Percentiles rank a stretch among this genome's conserved stretches.
Conservation (phyloP, 2,797 vertebrate species). For the Ctenopoma kingsleyae region DNA sequence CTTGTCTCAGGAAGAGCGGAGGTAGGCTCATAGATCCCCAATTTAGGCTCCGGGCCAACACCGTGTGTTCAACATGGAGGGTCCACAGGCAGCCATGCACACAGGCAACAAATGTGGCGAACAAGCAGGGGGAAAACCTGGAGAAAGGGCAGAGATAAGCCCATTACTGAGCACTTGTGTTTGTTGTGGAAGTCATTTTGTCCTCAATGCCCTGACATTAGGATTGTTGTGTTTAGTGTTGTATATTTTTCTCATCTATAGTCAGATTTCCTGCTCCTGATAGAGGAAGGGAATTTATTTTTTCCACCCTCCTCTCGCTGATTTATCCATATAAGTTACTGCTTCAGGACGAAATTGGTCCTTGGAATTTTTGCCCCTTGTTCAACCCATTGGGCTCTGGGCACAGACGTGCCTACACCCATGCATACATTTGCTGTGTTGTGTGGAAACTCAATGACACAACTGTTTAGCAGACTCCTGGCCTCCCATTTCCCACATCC, state of each 20-base stretch:
- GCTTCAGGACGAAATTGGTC: conserved; percentile 36
- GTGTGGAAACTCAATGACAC: conserved; percentile 81
- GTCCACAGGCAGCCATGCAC: conserved; percentile 61
- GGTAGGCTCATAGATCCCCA: conserved; percentile 77
- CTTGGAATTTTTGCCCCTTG: conserved; percentile 49
- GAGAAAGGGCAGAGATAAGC: conserved; percentile 52
- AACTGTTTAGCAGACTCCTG: conserved; percentile 78
- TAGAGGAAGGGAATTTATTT: conserved; percentile 22
- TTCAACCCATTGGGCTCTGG: conserved; percentile 54
- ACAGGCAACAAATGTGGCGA: conserved; percentile 57
- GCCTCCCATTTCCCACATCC: conserved; percentile 83
- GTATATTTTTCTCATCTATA: conserved; percentile 67
- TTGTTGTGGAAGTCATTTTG: conserved; percentile 74
- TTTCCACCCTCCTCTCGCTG: neutral
- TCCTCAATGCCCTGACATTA: conserved; percentile 55
- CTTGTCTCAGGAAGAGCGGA: conserved; percentile 74
- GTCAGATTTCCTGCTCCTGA: conserved; percentile 67
- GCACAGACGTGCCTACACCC: conserved; percentile 54
- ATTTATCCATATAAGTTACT: conserved; percentile 73
- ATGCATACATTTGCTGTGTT: conserved; percentile 50
- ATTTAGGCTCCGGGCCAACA: conserved; percentile 75
- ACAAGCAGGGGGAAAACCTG: conserved; percentile 42
- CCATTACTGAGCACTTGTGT: conserved; percentile 54
- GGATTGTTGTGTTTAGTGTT: conserved; percentile 65
- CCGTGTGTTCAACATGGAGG: conserved; percentile 72